These are phyloP conservation scores for Rhabdophis nuchalis DNA, from an alignment of 2,797 vertebrate species.

Conservation along the genomic window DNA sequence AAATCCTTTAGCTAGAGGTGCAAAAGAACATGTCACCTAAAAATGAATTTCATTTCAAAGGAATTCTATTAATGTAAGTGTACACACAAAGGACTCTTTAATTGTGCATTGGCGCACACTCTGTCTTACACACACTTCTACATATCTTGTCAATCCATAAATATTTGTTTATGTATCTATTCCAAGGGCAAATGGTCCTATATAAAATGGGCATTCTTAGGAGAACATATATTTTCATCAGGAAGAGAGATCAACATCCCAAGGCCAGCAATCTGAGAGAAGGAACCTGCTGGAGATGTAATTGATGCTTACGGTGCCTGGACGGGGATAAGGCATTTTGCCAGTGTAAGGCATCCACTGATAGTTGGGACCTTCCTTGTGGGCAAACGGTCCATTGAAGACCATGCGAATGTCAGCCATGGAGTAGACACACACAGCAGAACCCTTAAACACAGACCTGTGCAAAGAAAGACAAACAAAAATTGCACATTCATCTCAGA, in stretches of 20 bases:
- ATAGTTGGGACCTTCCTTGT: slow-evolving; percentile 98
- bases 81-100: not conserved
- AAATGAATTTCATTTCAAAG: not conserved
- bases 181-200: not conserved
- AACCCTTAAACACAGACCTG: slow-evolving; percentile 96
- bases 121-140: not conserved
- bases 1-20: not conserved
- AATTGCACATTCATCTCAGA: not conserved
- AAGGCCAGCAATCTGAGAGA: not conserved
- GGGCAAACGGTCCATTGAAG: slow-evolving; percentile 96
- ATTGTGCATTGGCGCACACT: not conserved
- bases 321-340: slow-evolving; percentile 96
- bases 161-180: not conserved
- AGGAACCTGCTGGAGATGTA: fast-evolving
- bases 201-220: not conserved
- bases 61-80: not conserved
- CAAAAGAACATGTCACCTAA: not conserved
- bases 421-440: slow-evolving; percentile 95
- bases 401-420: slow-evolving; percentile 99
- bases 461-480: not conserved
- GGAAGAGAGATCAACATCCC: not conserved
- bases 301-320: slow-evolving; percentile 86
- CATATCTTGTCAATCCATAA: not conserved
- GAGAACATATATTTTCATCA: not conserved
- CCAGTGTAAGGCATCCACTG: slow-evolving; percentile 98